Conservation (phyloP, 2,888 invertebrate genomes). For the Polyploca ridens region DNA sequence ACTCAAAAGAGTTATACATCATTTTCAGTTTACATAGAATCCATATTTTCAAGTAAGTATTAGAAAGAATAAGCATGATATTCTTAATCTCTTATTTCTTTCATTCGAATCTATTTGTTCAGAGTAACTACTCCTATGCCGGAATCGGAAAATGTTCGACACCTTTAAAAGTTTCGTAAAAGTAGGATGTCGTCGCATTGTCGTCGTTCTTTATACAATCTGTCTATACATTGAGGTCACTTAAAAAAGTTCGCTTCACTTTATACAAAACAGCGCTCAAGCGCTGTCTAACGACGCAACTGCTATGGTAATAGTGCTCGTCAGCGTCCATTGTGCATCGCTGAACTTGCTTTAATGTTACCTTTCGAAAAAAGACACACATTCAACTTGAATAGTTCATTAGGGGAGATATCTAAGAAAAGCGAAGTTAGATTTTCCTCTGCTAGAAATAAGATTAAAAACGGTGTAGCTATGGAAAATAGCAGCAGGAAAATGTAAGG, state of each 20-base stretch:
- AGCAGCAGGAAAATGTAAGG: background rate
- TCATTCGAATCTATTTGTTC: no score
- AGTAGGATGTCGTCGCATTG: background rate
- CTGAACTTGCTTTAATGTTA: conserved; percentile 42
- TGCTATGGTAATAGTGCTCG: conserved; percentile 69
- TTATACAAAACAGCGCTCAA: conserved; percentile 38
- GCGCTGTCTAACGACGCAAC: conserved; percentile 53
- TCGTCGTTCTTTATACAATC: background rate
- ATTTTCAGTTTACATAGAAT: no score
- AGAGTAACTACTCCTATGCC: background rate
- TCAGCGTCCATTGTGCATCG: conserved; percentile 64
- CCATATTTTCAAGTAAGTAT: no score
- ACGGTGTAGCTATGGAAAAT: background rate
- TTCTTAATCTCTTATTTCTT: no score
- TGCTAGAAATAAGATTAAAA: background rate
- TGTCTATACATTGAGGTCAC: background rate
- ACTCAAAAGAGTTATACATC: no score
- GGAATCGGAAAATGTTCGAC: background rate
- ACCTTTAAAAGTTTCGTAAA: background rate
- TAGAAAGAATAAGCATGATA: no score
- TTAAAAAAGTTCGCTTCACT: conserved; percentile 40
- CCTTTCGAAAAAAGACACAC: conserved; percentile 42
- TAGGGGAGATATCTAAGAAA: conserved; percentile 30
- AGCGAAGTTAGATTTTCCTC: conserved; percentile 5
- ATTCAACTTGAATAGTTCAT: conserved; percentile 56